Base-by-base conservation (phyloP, 2,113 vertebrate species). In the Anoura caudifer region DNA sequence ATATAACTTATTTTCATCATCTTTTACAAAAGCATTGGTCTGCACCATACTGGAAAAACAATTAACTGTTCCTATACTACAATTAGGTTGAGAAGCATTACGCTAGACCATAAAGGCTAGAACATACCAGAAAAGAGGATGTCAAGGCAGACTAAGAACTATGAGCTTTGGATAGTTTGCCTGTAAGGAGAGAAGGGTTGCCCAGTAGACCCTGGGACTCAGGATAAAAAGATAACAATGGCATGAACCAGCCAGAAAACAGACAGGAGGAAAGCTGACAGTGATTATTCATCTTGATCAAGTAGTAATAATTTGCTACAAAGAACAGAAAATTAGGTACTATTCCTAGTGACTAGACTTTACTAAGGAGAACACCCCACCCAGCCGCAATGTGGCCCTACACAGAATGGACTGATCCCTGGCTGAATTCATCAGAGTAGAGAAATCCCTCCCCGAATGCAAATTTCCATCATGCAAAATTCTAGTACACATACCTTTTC, bases 401-500 rank as follows among this genome's bases (percentile, higher is more conserved):
- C 7, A 47, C 26, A 90, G 73, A 94, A 16, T 12, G 0, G 15
- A 80, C 41, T 67, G 36, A 91, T 52, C 19, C 52, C 26, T 81
- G 65, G 47, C 56, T 89, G 77, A 93, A 43, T 41, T 47, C 13
- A 87, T 75, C 50, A 72, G 10, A 79, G 22, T 56, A 36, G 31
- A 87, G 72, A 90, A 72, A 73, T 36, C 80, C 65, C 54, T 94
- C 70, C 97, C 70, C 81, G 56, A 10, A 7, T 41, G 43, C 14
- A 90, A 65, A 16, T 69, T 84, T 95, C 77, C 17, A 85, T 56
- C 79, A 95, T 79, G 73, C 77, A 89, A 73, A 87, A 95, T 84
- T 80, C 28, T 31, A 95, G 94, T 76, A 94, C 67, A 94, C 96
- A 4, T 97, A 98, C 97, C 97, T 98, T 98, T 94, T 98, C 97